Evolutionary conservation across 1,140 invertebrate species (phyloP).

Genomic region (Penaeus chinensis): DNA sequence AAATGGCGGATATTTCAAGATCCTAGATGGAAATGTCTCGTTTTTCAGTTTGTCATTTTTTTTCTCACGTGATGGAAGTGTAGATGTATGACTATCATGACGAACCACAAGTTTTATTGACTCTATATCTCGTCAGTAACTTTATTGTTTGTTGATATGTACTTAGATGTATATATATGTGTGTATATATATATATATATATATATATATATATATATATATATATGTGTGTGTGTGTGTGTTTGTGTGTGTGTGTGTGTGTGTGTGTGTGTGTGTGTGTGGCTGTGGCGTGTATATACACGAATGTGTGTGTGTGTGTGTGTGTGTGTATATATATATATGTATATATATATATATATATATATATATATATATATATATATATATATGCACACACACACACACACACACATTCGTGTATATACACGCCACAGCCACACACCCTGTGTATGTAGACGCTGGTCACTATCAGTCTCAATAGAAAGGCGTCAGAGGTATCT

Average conservation of each 20-base stretch:
- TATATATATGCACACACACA: neutral
- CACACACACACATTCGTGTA: neutral
- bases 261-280: neutral
- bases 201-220: constrained; percentile 5
- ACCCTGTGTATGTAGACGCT: no score
- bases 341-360: constrained; percentile 13
- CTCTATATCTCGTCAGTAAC: no score
- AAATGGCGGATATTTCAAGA: no score
- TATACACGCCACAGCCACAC: neutral
- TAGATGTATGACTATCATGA: no score
- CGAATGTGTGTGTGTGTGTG: constrained; percentile 12
- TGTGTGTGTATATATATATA: neutral
- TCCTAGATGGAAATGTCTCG: no score
- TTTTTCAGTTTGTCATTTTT: no score
- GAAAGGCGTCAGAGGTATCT: no score
- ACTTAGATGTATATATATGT: neutral
- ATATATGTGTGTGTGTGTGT: neutral
- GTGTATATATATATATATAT: neutral
- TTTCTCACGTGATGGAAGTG: no score
- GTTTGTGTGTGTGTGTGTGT: neutral
- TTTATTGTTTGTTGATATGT: no score
- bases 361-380: constrained; percentile 16
- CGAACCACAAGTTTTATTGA: no score
- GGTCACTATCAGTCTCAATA: no score
- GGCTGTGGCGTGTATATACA: no score